phyloP scores from a whole-genome alignment of 2,113 vertebrate species.

The Trogon surrucura region DNA sequence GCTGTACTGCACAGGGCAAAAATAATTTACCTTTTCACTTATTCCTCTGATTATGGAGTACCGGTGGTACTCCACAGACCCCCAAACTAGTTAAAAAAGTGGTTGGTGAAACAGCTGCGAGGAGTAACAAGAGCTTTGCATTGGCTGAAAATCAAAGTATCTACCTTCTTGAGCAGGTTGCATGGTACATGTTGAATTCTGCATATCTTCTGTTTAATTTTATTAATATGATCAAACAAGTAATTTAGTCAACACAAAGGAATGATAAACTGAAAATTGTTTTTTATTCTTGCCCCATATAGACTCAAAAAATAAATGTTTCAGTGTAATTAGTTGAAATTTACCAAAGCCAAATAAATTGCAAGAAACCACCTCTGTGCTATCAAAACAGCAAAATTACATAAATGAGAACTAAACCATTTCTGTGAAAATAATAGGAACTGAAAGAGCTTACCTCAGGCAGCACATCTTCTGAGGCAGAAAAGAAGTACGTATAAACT shows the following conservation, averaged over 20 bases:
- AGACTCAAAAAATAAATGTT: not conserved
- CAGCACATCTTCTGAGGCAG: conserved; percentile 89
- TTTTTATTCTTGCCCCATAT: not conserved
- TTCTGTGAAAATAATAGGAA: not conserved
- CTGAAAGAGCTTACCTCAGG: conserved; percentile 84
- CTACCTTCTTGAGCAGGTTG: not conserved
- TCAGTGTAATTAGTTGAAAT: not conserved
- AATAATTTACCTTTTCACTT: not conserved
- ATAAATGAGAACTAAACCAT: not conserved
- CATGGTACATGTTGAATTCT: accelerated
- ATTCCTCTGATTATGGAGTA: not conserved
- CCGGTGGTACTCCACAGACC: not conserved
- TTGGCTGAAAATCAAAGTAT: not conserved
- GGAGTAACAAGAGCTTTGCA: not conserved
- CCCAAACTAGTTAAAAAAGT: not conserved
- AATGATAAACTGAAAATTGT: not conserved
- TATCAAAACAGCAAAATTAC: not conserved
- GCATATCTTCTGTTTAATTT: not conserved
- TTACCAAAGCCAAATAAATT: not conserved
- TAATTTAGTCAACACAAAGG: not conserved
- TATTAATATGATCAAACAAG: not conserved
- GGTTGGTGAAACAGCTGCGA: not conserved
- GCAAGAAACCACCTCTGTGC: not conserved
- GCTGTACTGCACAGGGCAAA: not conserved
- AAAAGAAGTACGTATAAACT: conserved; percentile 97